These are phyloP conservation scores for Aphodius granarius DNA, from an alignment of 2,888 invertebrate genomes.

Conservation along the genomic window DNA sequence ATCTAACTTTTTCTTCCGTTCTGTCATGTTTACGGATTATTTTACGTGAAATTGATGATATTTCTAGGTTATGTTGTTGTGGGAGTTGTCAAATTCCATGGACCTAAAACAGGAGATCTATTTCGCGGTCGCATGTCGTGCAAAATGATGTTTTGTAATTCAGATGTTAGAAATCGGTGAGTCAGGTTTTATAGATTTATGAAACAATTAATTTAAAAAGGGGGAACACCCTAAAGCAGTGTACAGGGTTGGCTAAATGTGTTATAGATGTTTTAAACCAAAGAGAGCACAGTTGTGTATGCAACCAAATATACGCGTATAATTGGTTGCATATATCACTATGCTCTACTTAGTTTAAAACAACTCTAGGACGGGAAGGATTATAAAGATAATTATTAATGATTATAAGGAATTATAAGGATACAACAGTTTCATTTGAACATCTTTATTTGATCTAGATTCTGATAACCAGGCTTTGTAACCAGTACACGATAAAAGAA, in stretches of 20 bases:
- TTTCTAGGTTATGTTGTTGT: neutral
- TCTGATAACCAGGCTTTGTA: too few relatives aligned
- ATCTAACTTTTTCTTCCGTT: conserved; percentile 41
- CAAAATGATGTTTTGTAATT: neutral
- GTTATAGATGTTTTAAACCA: too few relatives aligned
- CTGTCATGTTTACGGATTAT: conserved; percentile 16
- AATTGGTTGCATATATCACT: too few relatives aligned
- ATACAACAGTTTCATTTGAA: neutral
- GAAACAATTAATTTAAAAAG: too few relatives aligned
- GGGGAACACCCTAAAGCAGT: too few relatives aligned
- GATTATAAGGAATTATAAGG: too few relatives aligned
- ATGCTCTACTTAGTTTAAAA: too few relatives aligned
- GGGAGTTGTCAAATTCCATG: neutral
- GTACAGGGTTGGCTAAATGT: too few relatives aligned
- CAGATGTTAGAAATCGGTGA: neutral
- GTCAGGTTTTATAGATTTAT: too few relatives aligned
- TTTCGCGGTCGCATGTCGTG: neutral
- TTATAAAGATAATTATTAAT: neutral
- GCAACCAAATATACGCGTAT: too few relatives aligned
- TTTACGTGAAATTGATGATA: too few relatives aligned
- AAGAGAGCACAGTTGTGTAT: too few relatives aligned
- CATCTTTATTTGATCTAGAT: neutral
- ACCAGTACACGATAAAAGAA: neutral
- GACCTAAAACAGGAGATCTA: neutral
- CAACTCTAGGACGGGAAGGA: neutral